Evolutionary conservation across 92 coral and sea anemone genomes (phyloP), one percentile per base, ranked within the genome.

Genomic region (Palythoa heliodiscus): DNA sequence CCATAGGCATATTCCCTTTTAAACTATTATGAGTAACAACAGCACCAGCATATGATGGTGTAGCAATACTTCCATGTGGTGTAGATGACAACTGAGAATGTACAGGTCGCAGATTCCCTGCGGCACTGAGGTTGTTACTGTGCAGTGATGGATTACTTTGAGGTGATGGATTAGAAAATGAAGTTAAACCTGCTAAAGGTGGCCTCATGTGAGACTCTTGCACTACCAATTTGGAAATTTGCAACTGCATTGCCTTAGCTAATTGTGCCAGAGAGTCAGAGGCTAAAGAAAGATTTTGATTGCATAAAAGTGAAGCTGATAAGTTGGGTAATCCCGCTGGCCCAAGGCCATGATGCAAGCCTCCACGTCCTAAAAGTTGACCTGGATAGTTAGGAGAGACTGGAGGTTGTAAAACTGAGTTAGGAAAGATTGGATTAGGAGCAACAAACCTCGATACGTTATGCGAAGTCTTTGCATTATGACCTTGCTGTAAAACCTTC

Each of bases 371-470:
- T 50, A 72, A 72, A 40, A 55, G 38, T 29, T 64, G 72, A 20
- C 20, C 84, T 64, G 70, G 47, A 14, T 20, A 64, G 58, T 2
- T 63, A 35, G 54, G 35, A 52, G n/a, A 19, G 11, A 43, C 15
- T 25, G 23, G 43, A 57, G 47, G 54, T 29, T 70, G 22, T 80
- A 50, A 67, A 52, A 13, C 43, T 64, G 58, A 25, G 22, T 80
- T 80, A 66, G 84, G 63, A 66, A 80, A 23, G 24, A 13, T 24
- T 10, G 58, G 52, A 43, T n/a, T 47, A 10, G 84, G 63, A 47
- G 73, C 40, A 70, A 80, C 84, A 80, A 80, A 80, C 84, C 84
- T 80, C 53, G 84, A 64, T 7, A 55, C 47, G 61, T 23, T 47
- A 43, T 43, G 11, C n/a, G 73, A 47, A 48, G 73, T n/a, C 38